Evolutionary conservation across 2,888 invertebrate genomes (phyloP).

Genomic region (Melanostoma mellinum): DNA sequence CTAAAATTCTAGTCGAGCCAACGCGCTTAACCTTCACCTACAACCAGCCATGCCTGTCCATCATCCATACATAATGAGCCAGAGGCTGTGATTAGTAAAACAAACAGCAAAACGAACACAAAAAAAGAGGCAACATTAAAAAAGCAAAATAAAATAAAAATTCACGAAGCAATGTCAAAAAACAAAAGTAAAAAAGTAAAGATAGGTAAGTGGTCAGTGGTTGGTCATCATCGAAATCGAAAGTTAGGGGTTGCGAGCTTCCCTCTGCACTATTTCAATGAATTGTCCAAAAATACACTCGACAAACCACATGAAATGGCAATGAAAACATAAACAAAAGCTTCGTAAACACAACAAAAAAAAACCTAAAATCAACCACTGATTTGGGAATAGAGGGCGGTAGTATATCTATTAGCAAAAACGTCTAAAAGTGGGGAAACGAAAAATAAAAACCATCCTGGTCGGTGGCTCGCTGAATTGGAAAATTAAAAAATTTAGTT

Average conservation of each 20-base stretch:
- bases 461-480: slow-evolving; percentile 67
- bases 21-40: slow-evolving; percentile 72
- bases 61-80: slow-evolving; percentile 72
- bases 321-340: slow-evolving; percentile 50
- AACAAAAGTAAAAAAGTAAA: slow-evolving; percentile 23
- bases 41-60: slow-evolving; percentile 73
- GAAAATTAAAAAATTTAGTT: slow-evolving; percentile 69
- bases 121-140: slow-evolving; percentile 26
- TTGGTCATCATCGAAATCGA: slow-evolving; percentile 49
- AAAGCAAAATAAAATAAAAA: slow-evolving; percentile 18
- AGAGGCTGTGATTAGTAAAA: slow-evolving; percentile 72
- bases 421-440: slow-evolving; percentile 3
- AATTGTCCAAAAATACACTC: slow-evolving; percentile 47
- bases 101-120: slow-evolving; percentile 63
- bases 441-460: slow-evolving; percentile 22
- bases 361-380: slow-evolving; percentile 9
- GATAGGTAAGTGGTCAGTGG: slow-evolving; percentile 27
- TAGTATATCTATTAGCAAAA: background rate
- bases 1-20: slow-evolving; percentile 69
- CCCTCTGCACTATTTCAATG: slow-evolving; percentile 59
- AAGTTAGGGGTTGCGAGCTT: slow-evolving; percentile 40
- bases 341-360: background rate
- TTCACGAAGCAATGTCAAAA: slow-evolving; percentile 44
- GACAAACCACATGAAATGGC: slow-evolving; percentile 27
- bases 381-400: background rate